phyloP scores from a whole-genome alignment of 2,113 vertebrate species.

The Cinclus cinclus region DNA sequence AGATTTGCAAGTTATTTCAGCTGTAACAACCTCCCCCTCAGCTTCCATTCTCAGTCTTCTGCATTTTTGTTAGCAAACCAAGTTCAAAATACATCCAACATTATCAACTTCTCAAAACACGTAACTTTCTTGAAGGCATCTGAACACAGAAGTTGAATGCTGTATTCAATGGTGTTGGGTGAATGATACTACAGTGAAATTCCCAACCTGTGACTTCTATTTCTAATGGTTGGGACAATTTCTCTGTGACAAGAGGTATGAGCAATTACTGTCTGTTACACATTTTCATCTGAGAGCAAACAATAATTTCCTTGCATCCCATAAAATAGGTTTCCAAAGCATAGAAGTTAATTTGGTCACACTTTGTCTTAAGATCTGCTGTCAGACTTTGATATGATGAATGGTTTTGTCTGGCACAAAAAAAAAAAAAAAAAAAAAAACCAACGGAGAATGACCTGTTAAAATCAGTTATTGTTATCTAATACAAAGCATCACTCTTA shows the following conservation, averaged over 20 bases:
- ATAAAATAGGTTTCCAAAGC: not conserved
- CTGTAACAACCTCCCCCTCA: not conserved
- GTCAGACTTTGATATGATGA: not conserved
- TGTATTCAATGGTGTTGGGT: not conserved
- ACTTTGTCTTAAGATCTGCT: not conserved
- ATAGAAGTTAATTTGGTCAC: not conserved
- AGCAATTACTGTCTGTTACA: not conserved
- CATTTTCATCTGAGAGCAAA: not conserved
- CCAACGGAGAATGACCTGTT: not conserved
- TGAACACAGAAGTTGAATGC: not conserved
- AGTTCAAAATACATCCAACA: not conserved
- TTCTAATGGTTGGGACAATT: not conserved
- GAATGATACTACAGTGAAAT: not conserved
- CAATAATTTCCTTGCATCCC: not conserved
- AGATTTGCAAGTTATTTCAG: not conserved
- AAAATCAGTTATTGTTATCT: not conserved
- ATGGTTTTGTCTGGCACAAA: not conserved
- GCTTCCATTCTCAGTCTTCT: not conserved
- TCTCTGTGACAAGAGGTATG: not conserved
- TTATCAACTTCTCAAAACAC: not conserved
- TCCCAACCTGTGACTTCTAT: not conserved
- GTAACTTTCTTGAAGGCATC: not conserved
- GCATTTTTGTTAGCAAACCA: not conserved
- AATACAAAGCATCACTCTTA: not conserved
- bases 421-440: not conserved